Evolutionary conservation across 1,140 invertebrate species (phyloP).

Genomic region (Geopemphigus sp.): DNA sequence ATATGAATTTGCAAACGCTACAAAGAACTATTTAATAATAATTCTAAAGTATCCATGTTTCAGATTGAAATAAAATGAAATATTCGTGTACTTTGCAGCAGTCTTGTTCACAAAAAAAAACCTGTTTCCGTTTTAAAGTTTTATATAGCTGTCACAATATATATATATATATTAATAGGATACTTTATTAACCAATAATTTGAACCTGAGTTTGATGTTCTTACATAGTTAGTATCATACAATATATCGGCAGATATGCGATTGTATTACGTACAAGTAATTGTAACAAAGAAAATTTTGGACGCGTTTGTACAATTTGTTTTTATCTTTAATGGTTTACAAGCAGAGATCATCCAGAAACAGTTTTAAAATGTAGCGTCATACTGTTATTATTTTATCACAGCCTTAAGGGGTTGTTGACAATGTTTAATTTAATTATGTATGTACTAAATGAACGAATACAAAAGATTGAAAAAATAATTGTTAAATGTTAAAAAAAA

Average conservation of each 20-base stretch:
- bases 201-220: background rate
- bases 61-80: too few species aligned
- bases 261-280: background rate
- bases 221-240: background rate
- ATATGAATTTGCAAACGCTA: too few species aligned
- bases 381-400: constrained; percentile 42
- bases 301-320: too few species aligned
- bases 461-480: background rate
- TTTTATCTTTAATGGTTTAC: too few species aligned
- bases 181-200: constrained; percentile 9
- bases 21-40: too few species aligned
- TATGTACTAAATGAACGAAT: constrained; percentile 11
- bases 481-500: background rate
- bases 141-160: background rate
- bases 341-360: too few species aligned
- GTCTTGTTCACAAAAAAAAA: too few species aligned
- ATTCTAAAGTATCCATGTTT: too few species aligned
- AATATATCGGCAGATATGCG: background rate
- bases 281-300: background rate
- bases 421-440: constrained; percentile 42
- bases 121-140: background rate
- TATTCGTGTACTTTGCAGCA: too few species aligned
- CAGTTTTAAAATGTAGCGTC: too few species aligned
- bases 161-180: background rate
- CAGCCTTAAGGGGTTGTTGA: constrained; percentile 46